Conservation (phyloP, 2,113 vertebrate species). For the Gulo gulo region DNA sequence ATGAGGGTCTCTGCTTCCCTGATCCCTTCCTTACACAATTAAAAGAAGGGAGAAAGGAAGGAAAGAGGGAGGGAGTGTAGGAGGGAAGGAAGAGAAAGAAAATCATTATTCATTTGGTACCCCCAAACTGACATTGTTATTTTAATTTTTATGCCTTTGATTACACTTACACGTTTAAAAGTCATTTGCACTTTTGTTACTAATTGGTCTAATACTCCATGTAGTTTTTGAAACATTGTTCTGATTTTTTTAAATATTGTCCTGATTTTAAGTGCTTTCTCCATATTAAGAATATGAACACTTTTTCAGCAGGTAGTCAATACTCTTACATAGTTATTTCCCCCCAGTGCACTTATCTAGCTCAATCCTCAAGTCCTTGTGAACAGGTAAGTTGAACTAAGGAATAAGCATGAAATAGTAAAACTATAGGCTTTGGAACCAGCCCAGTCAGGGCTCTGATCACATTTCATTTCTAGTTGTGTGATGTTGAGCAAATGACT, state of each 20-base stretch:
- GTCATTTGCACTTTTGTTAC: not conserved
- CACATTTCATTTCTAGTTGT: not conserved
- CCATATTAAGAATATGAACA: not conserved
- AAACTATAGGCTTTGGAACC: not conserved
- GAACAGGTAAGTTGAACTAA: not conserved
- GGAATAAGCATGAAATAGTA: not conserved
- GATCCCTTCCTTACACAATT: not conserved
- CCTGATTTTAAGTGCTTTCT: not conserved
- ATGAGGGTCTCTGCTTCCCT: not conserved
- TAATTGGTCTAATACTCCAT: not conserved
- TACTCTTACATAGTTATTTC: not conserved
- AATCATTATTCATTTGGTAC: not conserved
- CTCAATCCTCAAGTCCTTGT: not conserved
- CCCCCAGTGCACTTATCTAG: not conserved
- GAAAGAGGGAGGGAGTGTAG: not conserved
- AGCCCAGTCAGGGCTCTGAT: not conserved
- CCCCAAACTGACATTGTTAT: not conserved
- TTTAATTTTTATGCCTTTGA: not conserved
- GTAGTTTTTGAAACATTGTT: not conserved
- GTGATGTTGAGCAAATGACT: not conserved
- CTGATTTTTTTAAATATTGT: not conserved
- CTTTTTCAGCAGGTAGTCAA: not conserved
- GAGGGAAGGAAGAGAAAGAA: not conserved
- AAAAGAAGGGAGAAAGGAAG: not conserved
- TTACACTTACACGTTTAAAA: not conserved